phyloP scores from a whole-genome alignment of 2,797 vertebrate species.

The Kryptolebias ocellatus region DNA sequence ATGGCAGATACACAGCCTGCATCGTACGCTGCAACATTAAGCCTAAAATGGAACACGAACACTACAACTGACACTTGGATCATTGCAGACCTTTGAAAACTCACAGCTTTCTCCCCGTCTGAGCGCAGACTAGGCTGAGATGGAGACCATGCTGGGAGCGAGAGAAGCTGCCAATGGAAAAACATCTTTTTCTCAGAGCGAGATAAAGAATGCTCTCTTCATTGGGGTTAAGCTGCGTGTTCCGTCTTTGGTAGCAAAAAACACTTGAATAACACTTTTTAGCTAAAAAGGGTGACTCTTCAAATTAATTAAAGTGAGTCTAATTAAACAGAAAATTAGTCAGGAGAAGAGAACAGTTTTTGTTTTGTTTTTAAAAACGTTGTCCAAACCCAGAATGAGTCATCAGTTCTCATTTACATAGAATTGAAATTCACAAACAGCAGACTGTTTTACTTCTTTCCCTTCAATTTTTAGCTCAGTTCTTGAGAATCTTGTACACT shows the following conservation, averaged over 20 bases:
- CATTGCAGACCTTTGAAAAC: slow-evolving; percentile 40
- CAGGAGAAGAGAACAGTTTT: slow-evolving; percentile 2
- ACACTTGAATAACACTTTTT: too few species aligned
- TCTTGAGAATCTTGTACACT: not conserved
- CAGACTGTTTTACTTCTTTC: not conserved
- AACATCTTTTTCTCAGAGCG: slow-evolving; percentile 47
- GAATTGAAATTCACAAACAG: slow-evolving; percentile 31
- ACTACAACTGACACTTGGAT: slow-evolving; percentile 27
- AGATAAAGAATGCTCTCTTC: slow-evolving; percentile 50
- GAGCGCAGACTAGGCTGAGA: slow-evolving; percentile 32
- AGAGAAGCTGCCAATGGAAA: slow-evolving; percentile 39
- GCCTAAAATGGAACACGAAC: slow-evolving; percentile 45
- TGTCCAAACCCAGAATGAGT: slow-evolving; percentile 42
- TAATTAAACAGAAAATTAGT: slow-evolving; percentile 33
- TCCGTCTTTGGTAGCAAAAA: slow-evolving; percentile 20
- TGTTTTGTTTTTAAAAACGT: not conserved
- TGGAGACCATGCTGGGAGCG: slow-evolving; percentile 48
- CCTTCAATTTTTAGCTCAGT: not conserved
- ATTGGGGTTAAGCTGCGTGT: slow-evolving; percentile 17
- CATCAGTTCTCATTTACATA: slow-evolving; percentile 57
- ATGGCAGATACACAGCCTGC: slow-evolving; percentile 32
- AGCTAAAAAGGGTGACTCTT: not conserved
- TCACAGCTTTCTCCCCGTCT: slow-evolving; percentile 57
- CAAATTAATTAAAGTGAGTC: slow-evolving; percentile 15
- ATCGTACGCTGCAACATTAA: slow-evolving; percentile 15